Conservation (phyloP, 2,888 invertebrate species). For the Lasioglossum lativentre region DNA sequence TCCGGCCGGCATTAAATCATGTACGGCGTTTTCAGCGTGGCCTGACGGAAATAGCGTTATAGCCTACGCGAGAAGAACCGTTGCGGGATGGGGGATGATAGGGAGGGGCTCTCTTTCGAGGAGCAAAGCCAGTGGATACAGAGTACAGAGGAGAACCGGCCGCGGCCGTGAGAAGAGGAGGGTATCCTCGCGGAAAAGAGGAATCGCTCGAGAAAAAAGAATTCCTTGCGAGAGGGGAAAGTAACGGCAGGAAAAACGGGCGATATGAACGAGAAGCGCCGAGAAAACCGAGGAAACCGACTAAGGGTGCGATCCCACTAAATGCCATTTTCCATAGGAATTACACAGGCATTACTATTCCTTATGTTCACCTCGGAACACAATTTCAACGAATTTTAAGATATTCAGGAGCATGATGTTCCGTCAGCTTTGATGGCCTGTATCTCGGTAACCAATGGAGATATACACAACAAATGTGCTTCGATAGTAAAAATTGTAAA, state of each 20-base stretch:
- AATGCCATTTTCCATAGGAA: too few relatives aligned
- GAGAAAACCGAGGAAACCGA: neutral
- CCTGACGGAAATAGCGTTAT: slow-evolving; percentile 68
- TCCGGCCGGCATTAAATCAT: slow-evolving; percentile 65
- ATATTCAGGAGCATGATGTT: too few relatives aligned
- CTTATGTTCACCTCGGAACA: too few relatives aligned
- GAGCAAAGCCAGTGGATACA: slow-evolving; percentile 9
- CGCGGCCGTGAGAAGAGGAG: slow-evolving; percentile 30
- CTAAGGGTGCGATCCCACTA: too few relatives aligned
- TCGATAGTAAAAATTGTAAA: too few relatives aligned
- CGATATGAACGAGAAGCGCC: slow-evolving; percentile 12
- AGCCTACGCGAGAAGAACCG: slow-evolving; percentile 38
- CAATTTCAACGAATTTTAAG: too few relatives aligned
- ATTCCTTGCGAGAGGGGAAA: slow-evolving; percentile 28
- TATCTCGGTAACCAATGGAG: too few relatives aligned
- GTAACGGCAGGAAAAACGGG: slow-evolving; percentile 30
- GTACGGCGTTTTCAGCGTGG: slow-evolving; percentile 59
- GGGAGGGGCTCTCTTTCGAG: neutral
- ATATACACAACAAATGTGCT: too few relatives aligned
- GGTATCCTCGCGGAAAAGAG: slow-evolving; percentile 10
- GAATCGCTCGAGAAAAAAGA: neutral
- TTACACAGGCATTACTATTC: too few relatives aligned
- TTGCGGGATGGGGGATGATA: slow-evolving; percentile 4
- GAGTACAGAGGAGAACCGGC: neutral
- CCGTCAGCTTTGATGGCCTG: too few relatives aligned